These are phyloP conservation scores for Ifrita kowaldi DNA, from an alignment of 2,113 vertebrate genomes.

Conservation along the genomic window DNA sequence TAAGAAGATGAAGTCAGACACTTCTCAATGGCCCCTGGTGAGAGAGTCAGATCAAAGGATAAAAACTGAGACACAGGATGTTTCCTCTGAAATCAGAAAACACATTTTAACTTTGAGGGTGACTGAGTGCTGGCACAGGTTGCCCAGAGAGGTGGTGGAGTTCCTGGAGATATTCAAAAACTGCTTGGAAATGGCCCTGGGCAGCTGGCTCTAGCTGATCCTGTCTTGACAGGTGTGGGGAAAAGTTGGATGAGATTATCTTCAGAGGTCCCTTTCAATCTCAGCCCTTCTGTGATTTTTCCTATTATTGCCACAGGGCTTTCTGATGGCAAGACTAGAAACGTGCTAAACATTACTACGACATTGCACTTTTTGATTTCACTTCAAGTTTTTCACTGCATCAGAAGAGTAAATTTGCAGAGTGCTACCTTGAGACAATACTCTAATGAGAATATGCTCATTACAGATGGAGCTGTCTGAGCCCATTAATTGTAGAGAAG, in stretches of 20 bases:
- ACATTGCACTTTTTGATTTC: neutral
- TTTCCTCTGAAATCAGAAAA: neutral
- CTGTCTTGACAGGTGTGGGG: neutral
- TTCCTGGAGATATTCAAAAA: neutral
- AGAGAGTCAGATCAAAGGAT: neutral
- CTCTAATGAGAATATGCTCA: neutral
- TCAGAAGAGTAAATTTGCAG: neutral
- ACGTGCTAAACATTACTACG: neutral
- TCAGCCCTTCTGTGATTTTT: neutral
- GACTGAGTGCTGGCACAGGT: neutral
- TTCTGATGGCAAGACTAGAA: neutral
- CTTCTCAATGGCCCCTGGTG: neutral
- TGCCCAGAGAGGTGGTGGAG: neutral
- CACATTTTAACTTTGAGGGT: neutral
- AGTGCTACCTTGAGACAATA: neutral
- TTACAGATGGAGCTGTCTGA: slow-evolving; percentile 38
- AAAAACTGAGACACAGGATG: neutral
- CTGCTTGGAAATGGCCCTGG: neutral
- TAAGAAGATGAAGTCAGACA: neutral
- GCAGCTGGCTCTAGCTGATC: neutral
- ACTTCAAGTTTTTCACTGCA: neutral
- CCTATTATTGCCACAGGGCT: neutral
- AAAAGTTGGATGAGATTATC: neutral
- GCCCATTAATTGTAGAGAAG: neutral
- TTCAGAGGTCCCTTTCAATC: neutral